Conservation (phyloP, 2,113 vertebrate species). For the Aspidoscelis tigris region DNA sequence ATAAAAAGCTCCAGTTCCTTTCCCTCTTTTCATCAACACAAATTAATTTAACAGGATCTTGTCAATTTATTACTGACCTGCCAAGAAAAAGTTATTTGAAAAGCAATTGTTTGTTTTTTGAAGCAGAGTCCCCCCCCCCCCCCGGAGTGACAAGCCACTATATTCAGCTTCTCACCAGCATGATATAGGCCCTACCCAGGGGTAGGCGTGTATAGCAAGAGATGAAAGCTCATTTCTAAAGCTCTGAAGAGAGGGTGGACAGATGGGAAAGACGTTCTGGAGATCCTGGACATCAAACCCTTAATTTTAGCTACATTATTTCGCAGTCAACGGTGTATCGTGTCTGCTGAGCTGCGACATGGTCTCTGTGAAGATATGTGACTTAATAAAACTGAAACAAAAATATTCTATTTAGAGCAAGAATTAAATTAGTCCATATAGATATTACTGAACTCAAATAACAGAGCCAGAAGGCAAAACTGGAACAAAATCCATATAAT, state of each 20-base stretch:
- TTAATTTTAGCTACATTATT: too few species aligned
- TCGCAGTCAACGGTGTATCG: too few species aligned
- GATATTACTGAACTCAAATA: too few species aligned
- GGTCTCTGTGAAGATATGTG: too few species aligned
- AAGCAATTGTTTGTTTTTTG: not conserved
- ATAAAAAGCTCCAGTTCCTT: not conserved
- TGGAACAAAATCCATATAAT: too few species aligned
- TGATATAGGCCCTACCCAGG: not conserved
- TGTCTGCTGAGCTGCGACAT: too few species aligned
- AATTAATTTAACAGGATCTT: not conserved
- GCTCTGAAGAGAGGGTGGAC: not conserved
- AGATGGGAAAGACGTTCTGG: too few species aligned
- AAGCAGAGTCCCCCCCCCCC: not conserved
- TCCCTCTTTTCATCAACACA: not conserved
- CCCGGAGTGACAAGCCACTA: not conserved
- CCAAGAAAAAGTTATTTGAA: not conserved
- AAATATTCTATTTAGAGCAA: too few species aligned
- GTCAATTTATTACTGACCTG: not conserved
- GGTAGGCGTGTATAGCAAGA: not conserved
- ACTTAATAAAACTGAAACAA: too few species aligned
- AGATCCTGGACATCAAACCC: too few species aligned
- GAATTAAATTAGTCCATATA: too few species aligned
- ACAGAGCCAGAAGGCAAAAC: too few species aligned
- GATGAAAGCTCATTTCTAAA: not conserved
- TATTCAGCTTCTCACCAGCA: not conserved